These are phyloP conservation scores for Malurus cyaneus DNA, from an alignment of 2,113 vertebrate species.

Conservation along the genomic window DNA sequence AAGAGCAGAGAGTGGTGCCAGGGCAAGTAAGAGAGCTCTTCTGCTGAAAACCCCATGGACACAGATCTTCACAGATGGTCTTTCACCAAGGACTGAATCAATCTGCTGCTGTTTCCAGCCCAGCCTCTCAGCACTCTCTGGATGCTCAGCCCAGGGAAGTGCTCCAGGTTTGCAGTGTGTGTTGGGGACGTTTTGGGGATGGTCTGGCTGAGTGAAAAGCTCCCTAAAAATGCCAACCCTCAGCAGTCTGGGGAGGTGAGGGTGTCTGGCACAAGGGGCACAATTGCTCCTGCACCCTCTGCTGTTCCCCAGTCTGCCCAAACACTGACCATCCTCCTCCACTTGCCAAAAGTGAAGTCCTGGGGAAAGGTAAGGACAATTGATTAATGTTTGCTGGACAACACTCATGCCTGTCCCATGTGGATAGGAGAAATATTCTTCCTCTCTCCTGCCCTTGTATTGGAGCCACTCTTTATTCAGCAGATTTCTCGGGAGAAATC, in stretches of 20 bases:
- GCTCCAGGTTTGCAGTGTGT: accelerated
- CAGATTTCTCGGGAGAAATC: slow-evolving; percentile 63
- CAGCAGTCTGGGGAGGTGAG: accelerated
- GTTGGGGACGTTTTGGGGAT: accelerated
- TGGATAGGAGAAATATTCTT: slow-evolving; percentile 14
- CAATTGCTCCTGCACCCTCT: accelerated
- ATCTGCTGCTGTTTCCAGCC: neutral
- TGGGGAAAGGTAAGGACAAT: neutral
- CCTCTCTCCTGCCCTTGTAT: neutral
- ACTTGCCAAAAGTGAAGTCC: neutral
- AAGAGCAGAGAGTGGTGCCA: neutral
- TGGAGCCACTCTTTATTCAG: slow-evolving; percentile 51
- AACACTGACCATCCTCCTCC: neutral
- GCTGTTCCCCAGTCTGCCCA: neutral
- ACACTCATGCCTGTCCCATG: neutral
- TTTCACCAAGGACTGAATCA: accelerated
- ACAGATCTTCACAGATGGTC: neutral
- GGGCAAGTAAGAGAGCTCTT: neutral
- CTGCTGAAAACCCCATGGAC: neutral
- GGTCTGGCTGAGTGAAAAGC: neutral
- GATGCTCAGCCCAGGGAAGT: neutral
- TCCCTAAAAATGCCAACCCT: neutral
- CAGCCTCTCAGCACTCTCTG: neutral
- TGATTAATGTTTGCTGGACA: neutral
- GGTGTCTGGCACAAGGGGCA: neutral